phyloP scores from a whole-genome alignment of 2,888 invertebrate genomes.

The Podabrus alpinus region DNA sequence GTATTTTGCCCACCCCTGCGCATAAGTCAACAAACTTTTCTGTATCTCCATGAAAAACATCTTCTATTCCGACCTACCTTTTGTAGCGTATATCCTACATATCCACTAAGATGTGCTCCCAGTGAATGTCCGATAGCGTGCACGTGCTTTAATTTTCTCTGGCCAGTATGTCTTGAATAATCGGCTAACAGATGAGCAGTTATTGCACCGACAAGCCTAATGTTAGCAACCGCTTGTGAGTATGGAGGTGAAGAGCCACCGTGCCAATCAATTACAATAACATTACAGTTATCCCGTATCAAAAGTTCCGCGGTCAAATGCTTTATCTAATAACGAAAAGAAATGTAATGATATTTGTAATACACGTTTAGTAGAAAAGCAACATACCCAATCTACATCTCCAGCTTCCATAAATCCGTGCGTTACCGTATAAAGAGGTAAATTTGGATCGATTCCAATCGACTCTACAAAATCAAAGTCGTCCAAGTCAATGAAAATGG shows the following conservation, averaged over 20 bases:
- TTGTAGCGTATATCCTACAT: conserved; percentile 78
- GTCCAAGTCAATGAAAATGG: conserved; percentile 69
- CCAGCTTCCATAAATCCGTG: conserved; percentile 90
- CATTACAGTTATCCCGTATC: conserved; percentile 70
- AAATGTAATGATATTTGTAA: background rate
- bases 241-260: conserved; percentile 87
- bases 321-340: conserved; percentile 59
- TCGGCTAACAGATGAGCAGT: conserved; percentile 71
- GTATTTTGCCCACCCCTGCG: too few species aligned
- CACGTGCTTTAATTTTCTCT: conserved; percentile 64
- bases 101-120: conserved; percentile 83
- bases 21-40: too few species aligned
- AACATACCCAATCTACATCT: conserved; percentile 74
- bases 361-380: background rate
- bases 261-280: conserved; percentile 84
- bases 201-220: conserved; percentile 82
- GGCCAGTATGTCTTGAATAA: conserved; percentile 52
- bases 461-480: conserved; percentile 65
- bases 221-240: conserved; percentile 90
- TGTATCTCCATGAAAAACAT: background rate
- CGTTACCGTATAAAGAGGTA: conserved; percentile 74
- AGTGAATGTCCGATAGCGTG: conserved; percentile 88
- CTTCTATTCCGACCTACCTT: conserved; percentile 54
- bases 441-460: conserved; percentile 66
- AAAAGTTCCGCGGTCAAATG: conserved; percentile 75